Percentiles rank a stretch among this genome's conserved stretches.
Evolutionary conservation across 1,140 invertebrate species (phyloP).

Genomic region (Leptoteleia sp.): DNA sequence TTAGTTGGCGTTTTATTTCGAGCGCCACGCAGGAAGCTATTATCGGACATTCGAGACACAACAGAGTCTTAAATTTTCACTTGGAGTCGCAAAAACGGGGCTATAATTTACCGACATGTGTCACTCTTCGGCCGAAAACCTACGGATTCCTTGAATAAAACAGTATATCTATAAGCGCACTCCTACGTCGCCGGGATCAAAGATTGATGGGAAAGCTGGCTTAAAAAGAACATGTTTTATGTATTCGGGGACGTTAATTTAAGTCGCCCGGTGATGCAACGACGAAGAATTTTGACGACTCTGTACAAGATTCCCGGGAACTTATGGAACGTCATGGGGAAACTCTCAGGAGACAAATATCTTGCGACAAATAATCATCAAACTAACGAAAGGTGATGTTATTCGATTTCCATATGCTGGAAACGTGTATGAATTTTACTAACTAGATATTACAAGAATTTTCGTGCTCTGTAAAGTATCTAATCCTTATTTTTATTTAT

Average conservation of each 20-base stretch:
- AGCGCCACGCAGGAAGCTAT: constrained; percentile 59
- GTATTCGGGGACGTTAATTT: constrained; percentile 33
- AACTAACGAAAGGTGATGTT: too few relatives aligned
- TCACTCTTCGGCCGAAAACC: constrained; percentile 66
- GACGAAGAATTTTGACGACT: constrained; percentile 7
- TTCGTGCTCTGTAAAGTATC: too few relatives aligned
- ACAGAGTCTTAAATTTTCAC: constrained; percentile 65
- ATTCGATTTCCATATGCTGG: too few relatives aligned
- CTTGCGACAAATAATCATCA: too few relatives aligned
- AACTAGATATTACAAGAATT: too few relatives aligned
- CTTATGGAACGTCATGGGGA: not conserved
- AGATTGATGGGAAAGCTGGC: constrained; percentile 60
- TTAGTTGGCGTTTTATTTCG: constrained; percentile 50
- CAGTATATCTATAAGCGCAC: constrained; percentile 68
- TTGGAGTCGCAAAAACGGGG: constrained; percentile 59
- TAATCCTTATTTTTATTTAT: too few relatives aligned
- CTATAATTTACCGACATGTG: constrained; percentile 67
- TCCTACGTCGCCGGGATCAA: constrained; percentile 66
- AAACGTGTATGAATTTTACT: too few relatives aligned
- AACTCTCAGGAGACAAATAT: not conserved
- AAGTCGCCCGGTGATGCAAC: constrained; percentile 31
- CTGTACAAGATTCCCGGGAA: constrained; percentile 11
- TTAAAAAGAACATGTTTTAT: constrained; percentile 54
- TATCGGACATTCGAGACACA: constrained; percentile 66
- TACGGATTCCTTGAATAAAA: constrained; percentile 69